Evolutionary conservation across 2,113 vertebrate species (phyloP), one percentile per base, ranked within the genome.

Genomic region (Grammomys dolichurus): DNA sequence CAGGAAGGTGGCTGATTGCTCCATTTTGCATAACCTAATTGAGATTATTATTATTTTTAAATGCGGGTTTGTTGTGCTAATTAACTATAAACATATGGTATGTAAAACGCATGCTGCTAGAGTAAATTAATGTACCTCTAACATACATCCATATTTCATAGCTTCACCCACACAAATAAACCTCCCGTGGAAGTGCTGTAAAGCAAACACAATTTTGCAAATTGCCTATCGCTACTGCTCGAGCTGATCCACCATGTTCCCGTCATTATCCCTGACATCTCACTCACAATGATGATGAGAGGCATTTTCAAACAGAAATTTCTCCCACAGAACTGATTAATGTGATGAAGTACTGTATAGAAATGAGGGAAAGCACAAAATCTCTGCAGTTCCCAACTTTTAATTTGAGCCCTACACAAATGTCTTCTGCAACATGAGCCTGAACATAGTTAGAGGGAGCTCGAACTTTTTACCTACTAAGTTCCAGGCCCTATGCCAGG

Each of bases 31-130:
- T 97, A 97, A 97, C 97, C 97, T 98, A 98, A 98, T 98, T 97
- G 98, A 97, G 96, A 97, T 98, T 97, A 98, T 97, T 97, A 98
- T 98, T 98, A 98, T 98, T 98, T 97, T 97, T 98, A 98, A 98
- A 97, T 96, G 95, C 36, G 84, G 95, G 94, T 96, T 97, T 98
- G 98, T 97, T 98, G 93, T 98, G 94, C 98, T 97, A 98, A 97
- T 98, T 97, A 98, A 97, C 96, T 94, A 97, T 98, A 98, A 98
- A 98, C 98, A 98, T 98, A 98, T 97, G 98, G 97, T 96, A 97
- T 97, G 95, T 97, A 97, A 97, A 97, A 97, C 91, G 84, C 96
- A 97, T 96, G 97, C 98, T 98, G 95, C 97, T 96, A 80, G 94
- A 88, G 94, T 95, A 96, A 98, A 97, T 97, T 90, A 97, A 87